Percentiles rank a stretch among this genome's conserved stretches.
Conservation (phyloP, 2,113 vertebrate genomes). For the Ageneiosus marmoratus region DNA sequence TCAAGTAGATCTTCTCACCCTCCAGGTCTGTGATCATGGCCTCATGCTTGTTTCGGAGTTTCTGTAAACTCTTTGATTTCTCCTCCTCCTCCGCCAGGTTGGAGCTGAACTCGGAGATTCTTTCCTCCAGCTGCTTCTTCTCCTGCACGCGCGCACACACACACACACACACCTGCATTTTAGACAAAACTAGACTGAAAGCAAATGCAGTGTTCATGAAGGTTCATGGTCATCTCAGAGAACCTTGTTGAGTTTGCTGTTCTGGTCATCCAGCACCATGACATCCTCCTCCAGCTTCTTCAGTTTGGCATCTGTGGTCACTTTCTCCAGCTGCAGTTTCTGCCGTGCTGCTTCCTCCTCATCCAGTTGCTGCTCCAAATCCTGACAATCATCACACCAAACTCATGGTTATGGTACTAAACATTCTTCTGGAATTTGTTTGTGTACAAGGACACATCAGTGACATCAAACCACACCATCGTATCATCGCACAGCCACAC, state of each 20-base stretch:
- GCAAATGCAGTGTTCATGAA: neutral
- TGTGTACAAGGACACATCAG: too few species aligned
- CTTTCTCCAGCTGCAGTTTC: constrained; percentile 86
- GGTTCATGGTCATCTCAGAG: neutral
- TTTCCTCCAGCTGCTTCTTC: constrained; percentile 92
- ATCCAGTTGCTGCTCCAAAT: constrained; percentile 85
- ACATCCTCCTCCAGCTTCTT: constrained; percentile 86
- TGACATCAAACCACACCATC: too few species aligned
- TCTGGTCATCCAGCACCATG: constrained; percentile 84
- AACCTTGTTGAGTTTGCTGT: constrained; percentile 82
- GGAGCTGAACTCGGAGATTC: constrained; percentile 86
- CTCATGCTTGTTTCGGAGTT: constrained; percentile 97
- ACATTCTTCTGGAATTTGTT: too few species aligned
- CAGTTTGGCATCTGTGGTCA: constrained; percentile 83
- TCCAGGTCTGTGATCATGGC: constrained; percentile 96
- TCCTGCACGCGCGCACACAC: constrained; percentile 73
- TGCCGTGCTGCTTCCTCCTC: constrained; percentile 85
- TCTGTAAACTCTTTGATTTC: constrained; percentile 95
- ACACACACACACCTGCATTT: neutral
- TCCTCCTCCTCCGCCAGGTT: constrained; percentile 95
- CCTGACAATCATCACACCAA: constrained; percentile 61
- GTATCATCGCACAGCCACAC: neutral
- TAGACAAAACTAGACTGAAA: neutral
- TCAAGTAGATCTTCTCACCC: constrained; percentile 66
- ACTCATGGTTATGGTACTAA: neutral